Base-by-base conservation (phyloP, 2,888 invertebrate genomes). In the Heterodera filipjevi region DNA sequence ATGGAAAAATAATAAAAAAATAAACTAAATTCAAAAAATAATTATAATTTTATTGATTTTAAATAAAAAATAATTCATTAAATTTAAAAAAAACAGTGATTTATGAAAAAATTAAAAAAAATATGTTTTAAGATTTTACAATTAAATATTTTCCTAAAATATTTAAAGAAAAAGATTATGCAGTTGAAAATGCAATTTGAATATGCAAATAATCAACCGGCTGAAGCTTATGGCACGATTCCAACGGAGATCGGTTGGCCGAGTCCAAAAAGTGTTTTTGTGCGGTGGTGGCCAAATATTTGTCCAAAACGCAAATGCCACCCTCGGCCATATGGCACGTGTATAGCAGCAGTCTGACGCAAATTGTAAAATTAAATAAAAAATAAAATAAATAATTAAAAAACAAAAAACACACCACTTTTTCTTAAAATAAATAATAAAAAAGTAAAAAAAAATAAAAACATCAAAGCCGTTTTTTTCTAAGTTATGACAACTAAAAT, bases 321-420 rank as follows among this genome's bases (percentile, higher is more conserved):
- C 76, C 79, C 72, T 79, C 79, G n/a, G 66, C 66, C 79, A 79
- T 79, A n/a, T 70, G 66, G 35, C 79, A 79, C 44, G 79, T 79
- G 59, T 79, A 79, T 39, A 79, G n/a, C 49, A 77, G 30, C 44
- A 79, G 71, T 66, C 79, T 79, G 39, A n/a, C n/a, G 39, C 39
- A 39, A 46, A 77, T 14, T 39, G 30, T 14, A 8, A 39, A n/a
- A 5, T 46, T 14, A n/a, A 71, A 39, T 49, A 16, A 16, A 0
- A 49, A 49, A 49, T 49, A 49, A 49, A 22, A 12, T 49, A 49
- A 49, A 49, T 49, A 49, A 49, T 49, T 49, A 64, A 27, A 14
- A 19, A 1, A 19, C 8, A 19, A 27, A 27, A 64, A n/a, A n/a
- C n/a, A n/a, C n/a, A n/a, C n/a, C n/a, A n/a, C n/a, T n/a, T n/a